Conservation (phyloP, 2,797 vertebrate species). For the Tapirus indicus region DNA sequence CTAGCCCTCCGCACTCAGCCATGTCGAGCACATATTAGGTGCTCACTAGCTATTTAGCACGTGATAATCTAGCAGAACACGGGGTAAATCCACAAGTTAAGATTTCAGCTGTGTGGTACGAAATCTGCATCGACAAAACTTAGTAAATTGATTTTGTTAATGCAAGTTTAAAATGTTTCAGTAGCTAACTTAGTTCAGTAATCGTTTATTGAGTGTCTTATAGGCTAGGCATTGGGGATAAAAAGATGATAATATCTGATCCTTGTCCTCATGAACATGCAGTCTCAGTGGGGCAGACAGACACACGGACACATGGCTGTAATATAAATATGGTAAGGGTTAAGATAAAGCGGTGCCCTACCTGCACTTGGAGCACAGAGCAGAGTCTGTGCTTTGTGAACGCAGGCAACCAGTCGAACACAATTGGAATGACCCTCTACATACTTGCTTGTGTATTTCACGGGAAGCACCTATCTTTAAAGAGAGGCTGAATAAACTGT, state of each 20-base stretch:
- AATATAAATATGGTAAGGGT: fast-evolving
- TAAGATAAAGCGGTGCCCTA: fast-evolving
- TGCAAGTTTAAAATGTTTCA: background rate
- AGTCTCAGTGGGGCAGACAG: background rate
- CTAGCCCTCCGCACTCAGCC: background rate
- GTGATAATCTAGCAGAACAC: background rate
- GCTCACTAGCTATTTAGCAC: background rate
- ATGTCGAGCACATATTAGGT: fast-evolving
- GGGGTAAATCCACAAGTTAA: background rate
- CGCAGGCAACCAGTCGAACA: background rate
- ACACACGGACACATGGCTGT: fast-evolving
- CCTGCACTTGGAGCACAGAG: background rate
- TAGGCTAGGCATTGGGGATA: background rate
- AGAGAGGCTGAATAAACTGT: background rate
- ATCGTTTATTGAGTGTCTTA: background rate
- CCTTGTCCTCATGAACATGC: fast-evolving
- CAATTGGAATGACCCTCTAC: fast-evolving
- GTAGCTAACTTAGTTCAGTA: background rate
- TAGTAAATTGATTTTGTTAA: background rate
- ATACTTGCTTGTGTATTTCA: fast-evolving
- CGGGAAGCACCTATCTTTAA: background rate
- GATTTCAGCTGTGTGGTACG: background rate
- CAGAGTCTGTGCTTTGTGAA: background rate
- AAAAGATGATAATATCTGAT: background rate
- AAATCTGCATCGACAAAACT: background rate